These are phyloP conservation scores for Holocentrus rufus DNA, from an alignment of 2,797 vertebrate species.

Conservation along the genomic window DNA sequence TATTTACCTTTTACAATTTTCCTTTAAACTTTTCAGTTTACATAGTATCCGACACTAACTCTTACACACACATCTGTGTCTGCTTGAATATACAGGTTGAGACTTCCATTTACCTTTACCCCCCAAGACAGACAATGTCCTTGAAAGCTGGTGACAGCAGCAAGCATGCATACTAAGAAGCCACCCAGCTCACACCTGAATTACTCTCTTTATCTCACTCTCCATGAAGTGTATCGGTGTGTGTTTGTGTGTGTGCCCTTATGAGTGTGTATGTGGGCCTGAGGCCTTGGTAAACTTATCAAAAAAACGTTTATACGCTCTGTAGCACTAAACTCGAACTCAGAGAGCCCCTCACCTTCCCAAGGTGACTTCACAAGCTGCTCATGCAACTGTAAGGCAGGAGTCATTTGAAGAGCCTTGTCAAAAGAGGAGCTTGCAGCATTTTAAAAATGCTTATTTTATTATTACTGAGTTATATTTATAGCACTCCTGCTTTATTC, in stretches of 20 bases:
- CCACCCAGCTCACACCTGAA: conserved; percentile 52
- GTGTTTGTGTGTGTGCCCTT: conserved; percentile 28
- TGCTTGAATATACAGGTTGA: conserved; percentile 48
- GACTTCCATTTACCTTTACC: conserved; percentile 37
- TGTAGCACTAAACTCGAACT: conserved; percentile 47
- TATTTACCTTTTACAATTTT: no score
- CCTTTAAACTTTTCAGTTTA: conserved; percentile 28
- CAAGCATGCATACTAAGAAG: conserved; percentile 69
- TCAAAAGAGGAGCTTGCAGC: conserved; percentile 11
- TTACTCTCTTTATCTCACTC: conserved; percentile 35
- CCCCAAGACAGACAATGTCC: conserved; percentile 52
- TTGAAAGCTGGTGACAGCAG: conserved; percentile 62
- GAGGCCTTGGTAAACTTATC: conserved; percentile 41
- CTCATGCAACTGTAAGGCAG: conserved; percentile 35
- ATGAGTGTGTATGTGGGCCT: conserved; percentile 8
- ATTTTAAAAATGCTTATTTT: neutral
- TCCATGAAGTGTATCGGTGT: neutral
- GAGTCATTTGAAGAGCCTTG: conserved; percentile 3
- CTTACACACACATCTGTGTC: conserved; percentile 20
- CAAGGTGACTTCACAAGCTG: conserved; percentile 46
- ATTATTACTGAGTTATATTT: neutral
- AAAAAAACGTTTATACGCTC: conserved; percentile 29
- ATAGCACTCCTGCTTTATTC: neutral
- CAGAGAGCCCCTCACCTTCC: conserved; percentile 18
- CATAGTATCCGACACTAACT: conserved; percentile 39